Base-by-base conservation (phyloP, 1,140 invertebrate genomes). In the Saccostrea cuccullata region DNA sequence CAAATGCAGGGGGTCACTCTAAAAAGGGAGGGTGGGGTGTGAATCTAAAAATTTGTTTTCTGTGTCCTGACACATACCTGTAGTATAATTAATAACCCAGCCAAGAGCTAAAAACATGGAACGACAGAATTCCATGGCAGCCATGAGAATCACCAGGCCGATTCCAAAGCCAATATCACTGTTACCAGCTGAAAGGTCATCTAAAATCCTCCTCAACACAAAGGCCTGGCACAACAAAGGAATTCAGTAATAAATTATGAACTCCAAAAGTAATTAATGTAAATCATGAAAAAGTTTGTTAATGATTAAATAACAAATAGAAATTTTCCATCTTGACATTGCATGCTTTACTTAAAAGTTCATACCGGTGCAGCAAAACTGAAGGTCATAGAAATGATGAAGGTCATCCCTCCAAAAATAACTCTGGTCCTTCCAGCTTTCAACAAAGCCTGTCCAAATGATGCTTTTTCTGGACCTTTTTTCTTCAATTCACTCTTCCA, bases 281-380 rank as follows among this genome's bases (percentile, higher is more conserved):
- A 9, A 47, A 47, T 47, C 47, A 47, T 47, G 47, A 47, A 47
- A 8, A 47, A 36, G 30, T 0, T 36, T 36, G 2, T 1, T 36
- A 36, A 36, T 0, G 30, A n/a, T n/a, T n/a, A n/a, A 36, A 36
- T 36, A 36, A 36, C 30, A 36, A 36, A 1, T 1, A 2, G 30
- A 36, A 36, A 36, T 36, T 36, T 36, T 1, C 30, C 1, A 36
- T 36, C 2, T 36, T 36, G 2, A 36, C 30, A 36, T 1, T 1
- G 30, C 30, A 36, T 36, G 2, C 30, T 36, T 36, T 36, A 36
- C n/a, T n/a, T 36, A 82, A n/a, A 26, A 55, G 40, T 23, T 92
- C 96, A 95, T 95, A 97, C 96, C 67, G 97, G 96, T 88, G 95
- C 96, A 85, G 97, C 91, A 93, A 97, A 97, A 85, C 96, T 96